Evolutionary conservation across 37 sponge, comb jelly and placozoan species (phyloP).

Genomic region (Chondrilla cf. caribensis): DNA sequence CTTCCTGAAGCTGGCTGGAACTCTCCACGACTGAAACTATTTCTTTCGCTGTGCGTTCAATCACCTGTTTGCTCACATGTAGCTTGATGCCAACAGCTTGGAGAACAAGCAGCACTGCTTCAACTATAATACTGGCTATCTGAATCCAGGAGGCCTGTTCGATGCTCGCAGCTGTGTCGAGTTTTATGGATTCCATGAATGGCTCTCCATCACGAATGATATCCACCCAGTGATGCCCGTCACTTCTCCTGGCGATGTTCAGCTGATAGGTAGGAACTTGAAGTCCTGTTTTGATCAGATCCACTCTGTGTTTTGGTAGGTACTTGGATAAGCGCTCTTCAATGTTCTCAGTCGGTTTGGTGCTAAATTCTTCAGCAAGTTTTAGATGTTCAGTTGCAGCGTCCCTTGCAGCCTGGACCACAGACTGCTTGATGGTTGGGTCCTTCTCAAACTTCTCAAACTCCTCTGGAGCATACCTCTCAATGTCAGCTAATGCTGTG

Average conservation of each 20-base stretch:
- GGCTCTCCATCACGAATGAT: slow-evolving; percentile 35
- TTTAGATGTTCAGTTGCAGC: too few relatives aligned
- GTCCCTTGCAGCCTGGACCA: not conserved
- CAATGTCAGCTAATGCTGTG: too few relatives aligned
- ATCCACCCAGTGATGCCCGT: slow-evolving; percentile 28
- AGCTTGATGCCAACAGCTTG: slow-evolving; percentile 37
- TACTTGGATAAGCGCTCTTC: too few relatives aligned
- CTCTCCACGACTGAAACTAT: slow-evolving; percentile 18
- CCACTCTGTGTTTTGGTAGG: too few relatives aligned
- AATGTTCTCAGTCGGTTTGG: slow-evolving; percentile 5
- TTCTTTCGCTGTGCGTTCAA: slow-evolving; percentile 25
- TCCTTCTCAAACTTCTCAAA: slow-evolving; percentile 6
- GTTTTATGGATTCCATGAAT: too few relatives aligned
- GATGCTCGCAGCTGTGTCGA: too few relatives aligned
- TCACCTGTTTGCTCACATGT: slow-evolving; percentile 13
- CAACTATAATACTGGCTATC: slow-evolving; percentile 35
- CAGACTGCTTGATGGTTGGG: not conserved
- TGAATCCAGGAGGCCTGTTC: too few relatives aligned
- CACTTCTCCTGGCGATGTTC: too few relatives aligned
- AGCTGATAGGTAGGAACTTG: too few relatives aligned
- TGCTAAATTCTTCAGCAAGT: slow-evolving; percentile 14
- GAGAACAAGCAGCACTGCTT: slow-evolving; percentile 34
- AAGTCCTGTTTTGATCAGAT: too few relatives aligned
- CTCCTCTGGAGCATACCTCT: slow-evolving; percentile 27
- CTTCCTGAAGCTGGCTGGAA: slow-evolving; percentile 29